phyloP scores from a whole-genome alignment of 2,797 vertebrate genomes.

The Eurystomus glaucurus region DNA sequence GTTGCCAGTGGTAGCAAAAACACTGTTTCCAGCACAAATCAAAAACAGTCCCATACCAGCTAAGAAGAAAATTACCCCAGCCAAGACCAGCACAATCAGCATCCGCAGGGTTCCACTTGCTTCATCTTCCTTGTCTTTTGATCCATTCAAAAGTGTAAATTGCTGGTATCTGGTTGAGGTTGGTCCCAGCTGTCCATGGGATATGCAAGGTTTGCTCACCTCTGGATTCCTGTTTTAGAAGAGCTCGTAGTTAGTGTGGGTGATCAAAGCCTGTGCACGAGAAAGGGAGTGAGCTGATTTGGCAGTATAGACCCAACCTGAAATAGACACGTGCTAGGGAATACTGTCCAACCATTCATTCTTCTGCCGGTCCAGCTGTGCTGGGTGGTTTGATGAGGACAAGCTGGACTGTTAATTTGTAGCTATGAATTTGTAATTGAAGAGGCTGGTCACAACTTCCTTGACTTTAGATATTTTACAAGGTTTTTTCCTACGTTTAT shows the following conservation, averaged over 20 bases:
- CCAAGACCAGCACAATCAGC: not conserved
- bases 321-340: accelerated
- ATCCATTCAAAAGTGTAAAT: not conserved
- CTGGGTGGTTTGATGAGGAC: not conserved
- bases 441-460: not conserved
- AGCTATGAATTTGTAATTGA: not conserved
- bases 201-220: not conserved
- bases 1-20: not conserved
- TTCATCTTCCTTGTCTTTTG: not conserved
- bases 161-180: not conserved
- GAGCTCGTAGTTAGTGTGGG: not conserved
- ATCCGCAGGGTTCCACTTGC: not conserved
- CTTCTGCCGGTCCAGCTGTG: not conserved
- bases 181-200: not conserved
- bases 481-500: not conserved
- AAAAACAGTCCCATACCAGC: not conserved
- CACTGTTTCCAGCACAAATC: not conserved
- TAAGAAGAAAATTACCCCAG: not conserved
- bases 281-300: not conserved
- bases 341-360: not conserved
- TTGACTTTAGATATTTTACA: not conserved
- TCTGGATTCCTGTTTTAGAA: not conserved
- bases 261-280: not conserved
- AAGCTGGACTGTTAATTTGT: not conserved
- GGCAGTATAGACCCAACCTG: not conserved